Base-by-base conservation (phyloP, 2,113 vertebrate genomes). In the Hoplias malabaricus region DNA sequence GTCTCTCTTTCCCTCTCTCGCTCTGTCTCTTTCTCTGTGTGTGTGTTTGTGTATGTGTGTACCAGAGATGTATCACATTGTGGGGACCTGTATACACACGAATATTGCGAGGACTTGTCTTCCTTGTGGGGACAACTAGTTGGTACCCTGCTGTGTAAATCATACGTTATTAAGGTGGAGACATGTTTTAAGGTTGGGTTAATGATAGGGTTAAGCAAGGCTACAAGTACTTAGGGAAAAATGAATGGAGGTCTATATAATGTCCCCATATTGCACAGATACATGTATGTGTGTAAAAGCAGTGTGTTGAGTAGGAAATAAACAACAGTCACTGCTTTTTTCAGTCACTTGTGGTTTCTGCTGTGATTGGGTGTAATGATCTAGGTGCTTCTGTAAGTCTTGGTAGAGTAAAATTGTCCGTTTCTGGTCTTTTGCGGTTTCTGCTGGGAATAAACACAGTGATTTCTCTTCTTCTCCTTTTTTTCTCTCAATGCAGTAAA, bases 371-470 rank as follows among this genome's bases (percentile, higher is more conserved):
- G 38, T 67, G n/a, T 54, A 77, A 77, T 71, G 77, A 79, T 73
- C 38, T 73, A 56, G 40, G 31, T 21, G 48, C 4, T 21, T 53
- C 34, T 53, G 46, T 72, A 27, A 54, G 42, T 42, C 42, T 65
- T 31, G 57, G 43, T 11, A 6, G 62, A 72, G 63, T 66, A 67
- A 73, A 73, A 33, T 36, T 25, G 34, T 25, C 46, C 6, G 36
- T 66, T 79, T 73, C 36, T 73, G 33, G 56, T 66, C 59, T 29
- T 66, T 34, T 56, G 48, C 57, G 69, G 69, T 75, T 79, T 79
- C 11, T 53, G 19, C 40, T 72, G 33, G 10, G 42, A 56, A 66
- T 40, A 72, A 72, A 66, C 46, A 53, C 14, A 78, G 50, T 71
- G 61, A 71, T 62, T 16, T 71, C 42, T 77, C 66, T 59, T 69